Evolutionary conservation across 1,140 invertebrate genomes (phyloP).

Genomic region (Achroia grisella): DNA sequence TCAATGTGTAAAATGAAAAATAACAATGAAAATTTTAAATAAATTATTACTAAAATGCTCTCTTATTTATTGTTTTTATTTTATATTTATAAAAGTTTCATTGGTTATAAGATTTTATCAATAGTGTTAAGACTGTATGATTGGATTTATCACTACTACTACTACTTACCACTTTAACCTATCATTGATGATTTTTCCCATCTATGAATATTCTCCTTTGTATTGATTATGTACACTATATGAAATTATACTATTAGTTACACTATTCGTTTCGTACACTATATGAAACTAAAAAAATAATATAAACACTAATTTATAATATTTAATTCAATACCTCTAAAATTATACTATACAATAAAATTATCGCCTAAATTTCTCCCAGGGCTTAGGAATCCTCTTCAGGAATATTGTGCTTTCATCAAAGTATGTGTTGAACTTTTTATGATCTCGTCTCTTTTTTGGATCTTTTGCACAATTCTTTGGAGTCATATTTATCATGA

Average conservation of each 20-base stretch:
- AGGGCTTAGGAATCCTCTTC: constrained; percentile 42
- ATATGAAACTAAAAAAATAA: background rate
- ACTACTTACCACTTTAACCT: too few species aligned
- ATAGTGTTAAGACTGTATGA: too few species aligned
- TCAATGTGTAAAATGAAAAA: background rate
- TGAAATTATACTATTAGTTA: too few species aligned
- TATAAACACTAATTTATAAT: background rate
- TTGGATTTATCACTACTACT: too few species aligned
- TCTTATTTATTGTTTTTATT: background rate
- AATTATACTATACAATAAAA: background rate
- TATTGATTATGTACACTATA: too few species aligned
- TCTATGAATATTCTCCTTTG: too few species aligned
- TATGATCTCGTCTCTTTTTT: constrained; percentile 77
- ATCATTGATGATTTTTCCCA: too few species aligned
- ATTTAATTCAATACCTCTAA: background rate
- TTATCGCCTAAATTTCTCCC: constrained; percentile 44
- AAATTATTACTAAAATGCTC: background rate
- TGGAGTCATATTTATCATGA: constrained; percentile 83
- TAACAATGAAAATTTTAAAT: background rate
- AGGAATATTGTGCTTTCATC: constrained; percentile 83
- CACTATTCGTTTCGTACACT: too few species aligned
- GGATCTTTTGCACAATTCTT: constrained; percentile 79
- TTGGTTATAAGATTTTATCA: too few species aligned
- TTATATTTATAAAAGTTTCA: background rate
- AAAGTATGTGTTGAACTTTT: constrained; percentile 87